Evolutionary conservation across 1,140 invertebrate genomes (phyloP), one percentile per base, ranked within the genome.

Genomic region (Ruditapes philippinarum): DNA sequence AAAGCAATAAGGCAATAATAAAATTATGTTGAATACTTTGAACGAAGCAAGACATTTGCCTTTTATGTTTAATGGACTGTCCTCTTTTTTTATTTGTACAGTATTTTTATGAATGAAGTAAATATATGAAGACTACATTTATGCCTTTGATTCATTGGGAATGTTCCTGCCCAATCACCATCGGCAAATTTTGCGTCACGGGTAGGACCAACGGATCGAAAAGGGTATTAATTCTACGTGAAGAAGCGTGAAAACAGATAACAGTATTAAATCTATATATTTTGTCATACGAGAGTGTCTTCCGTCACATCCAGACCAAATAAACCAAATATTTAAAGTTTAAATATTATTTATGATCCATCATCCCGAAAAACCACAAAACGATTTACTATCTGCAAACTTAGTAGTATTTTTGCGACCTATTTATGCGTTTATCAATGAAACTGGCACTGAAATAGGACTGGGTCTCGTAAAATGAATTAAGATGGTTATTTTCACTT

Each of bases 351-450:
- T 74, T 74, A 49, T 49, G 70, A 74, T 74, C 70, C 25, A 0
- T 74, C 68, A 40, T 17, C 36, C 28, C 38, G 68, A 40, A 73
- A n/a, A 73, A 74, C 70, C 70, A 51, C 70, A 74, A 74, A 25
- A 45, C 70, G 42, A 7, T 49, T 74, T 74, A 74, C 70, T 74
- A 74, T 74, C 12, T 22, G n/a, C 70, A 74, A 33, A 49, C 40
- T 12, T 4, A 22, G 45, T 78, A 78, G 74, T 78, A 78, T 78
- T 78, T 74, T 78, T 5, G n/a, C 74, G 74, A 78, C 74, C 74
- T 78, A 78, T 33, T 25, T 57, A 28, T 36, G 17, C 17, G 17
- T 78, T 78, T 78, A 78, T 78, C 74, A 78, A 78, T 78, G 74
- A 78, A 78, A 78, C 33, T 70, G 31, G 14, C 14, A 25, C 25